These are phyloP conservation scores for Sylvietta virens DNA, from an alignment of 2,113 vertebrate genomes.

Conservation along the genomic window DNA sequence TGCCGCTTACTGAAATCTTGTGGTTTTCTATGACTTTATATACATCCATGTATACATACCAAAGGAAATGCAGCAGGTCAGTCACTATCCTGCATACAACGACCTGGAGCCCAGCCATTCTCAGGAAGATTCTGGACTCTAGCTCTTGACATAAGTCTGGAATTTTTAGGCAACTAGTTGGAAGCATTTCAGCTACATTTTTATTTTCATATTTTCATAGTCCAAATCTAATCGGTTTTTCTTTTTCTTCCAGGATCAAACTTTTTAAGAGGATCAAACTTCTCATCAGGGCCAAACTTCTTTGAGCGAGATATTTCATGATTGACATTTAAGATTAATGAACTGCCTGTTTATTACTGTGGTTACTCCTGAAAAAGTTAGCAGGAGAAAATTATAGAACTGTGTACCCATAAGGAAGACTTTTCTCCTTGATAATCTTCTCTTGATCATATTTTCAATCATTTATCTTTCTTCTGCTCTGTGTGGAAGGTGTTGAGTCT, in stretches of 20 bases:
- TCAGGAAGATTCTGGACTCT: neutral
- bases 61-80: neutral
- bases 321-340: neutral
- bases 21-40: neutral
- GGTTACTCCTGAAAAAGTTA: neutral
- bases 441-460: neutral
- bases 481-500: neutral
- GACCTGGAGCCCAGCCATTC: neutral
- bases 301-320: neutral
- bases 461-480: neutral
- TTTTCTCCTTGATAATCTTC: neutral
- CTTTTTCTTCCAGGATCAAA: neutral
- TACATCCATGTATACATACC: fast-evolving
- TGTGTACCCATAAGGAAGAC: neutral
- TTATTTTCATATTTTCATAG: neutral
- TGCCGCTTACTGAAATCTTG: neutral
- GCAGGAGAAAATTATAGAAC: neutral
- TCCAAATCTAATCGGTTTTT: neutral
- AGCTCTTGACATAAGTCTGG: neutral
- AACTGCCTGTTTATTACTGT: neutral
- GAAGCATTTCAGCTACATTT: neutral
- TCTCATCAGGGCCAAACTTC: neutral
- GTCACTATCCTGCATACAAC: neutral
- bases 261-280: neutral
- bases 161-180: neutral